Percentiles rank a stretch among this genome's conserved stretches.
Evolutionary conservation across 1,140 invertebrate species (phyloP).

Genomic region (Heliothis subflexa): DNA sequence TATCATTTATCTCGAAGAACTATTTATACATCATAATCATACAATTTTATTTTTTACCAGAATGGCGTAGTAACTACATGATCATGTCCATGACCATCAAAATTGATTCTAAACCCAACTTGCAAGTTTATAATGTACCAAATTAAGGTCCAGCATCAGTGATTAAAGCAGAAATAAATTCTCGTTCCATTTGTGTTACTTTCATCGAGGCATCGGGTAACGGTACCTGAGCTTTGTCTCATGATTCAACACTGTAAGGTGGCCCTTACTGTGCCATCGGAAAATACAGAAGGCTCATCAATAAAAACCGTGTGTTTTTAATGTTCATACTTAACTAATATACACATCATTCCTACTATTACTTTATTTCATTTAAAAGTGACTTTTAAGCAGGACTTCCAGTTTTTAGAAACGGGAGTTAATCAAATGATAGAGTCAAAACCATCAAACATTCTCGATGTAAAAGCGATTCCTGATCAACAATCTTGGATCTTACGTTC

Average conservation of each 20-base stretch:
- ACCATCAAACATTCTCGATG: too few species aligned
- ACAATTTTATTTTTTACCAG: not conserved
- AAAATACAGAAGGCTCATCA: not conserved
- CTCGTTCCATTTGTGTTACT: conserved; percentile 76
- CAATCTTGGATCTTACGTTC: not conserved
- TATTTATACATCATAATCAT: too few species aligned
- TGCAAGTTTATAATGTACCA: conserved; percentile 12
- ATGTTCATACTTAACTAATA: too few species aligned
- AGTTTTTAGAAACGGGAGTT: too few species aligned
- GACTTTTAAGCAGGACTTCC: too few species aligned
- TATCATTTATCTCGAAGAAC: not conserved
- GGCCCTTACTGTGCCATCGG: conserved; percentile 53
- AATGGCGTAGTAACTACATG: not conserved
- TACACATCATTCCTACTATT: too few species aligned
- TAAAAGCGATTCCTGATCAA: too few species aligned
- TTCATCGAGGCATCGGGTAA: conserved; percentile 70
- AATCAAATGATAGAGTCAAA: too few species aligned
- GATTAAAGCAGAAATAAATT: conserved; percentile 72
- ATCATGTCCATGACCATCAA: not conserved
- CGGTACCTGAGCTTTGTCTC: conserved; percentile 75
- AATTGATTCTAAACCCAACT: not conserved
- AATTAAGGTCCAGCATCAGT: conserved; percentile 59
- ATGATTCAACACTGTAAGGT: conserved; percentile 51
- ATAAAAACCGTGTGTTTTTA: not conserved
- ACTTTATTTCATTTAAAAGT: too few species aligned